Evolutionary conservation across 30 jellyfish, hydroid and myxozoan species (phyloP).

Genomic region (Hydra vulgaris): DNA sequence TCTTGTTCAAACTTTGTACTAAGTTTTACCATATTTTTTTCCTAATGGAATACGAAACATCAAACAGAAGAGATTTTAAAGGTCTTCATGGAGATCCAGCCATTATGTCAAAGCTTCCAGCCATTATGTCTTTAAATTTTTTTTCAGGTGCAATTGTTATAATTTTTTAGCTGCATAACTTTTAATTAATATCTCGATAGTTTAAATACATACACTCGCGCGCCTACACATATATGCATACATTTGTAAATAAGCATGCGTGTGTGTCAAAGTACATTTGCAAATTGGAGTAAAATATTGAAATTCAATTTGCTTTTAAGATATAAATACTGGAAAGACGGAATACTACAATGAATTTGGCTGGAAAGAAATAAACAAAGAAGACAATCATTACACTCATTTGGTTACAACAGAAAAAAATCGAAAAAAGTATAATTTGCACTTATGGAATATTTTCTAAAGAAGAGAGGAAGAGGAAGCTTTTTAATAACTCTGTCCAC

Average conservation of each 20-base stretch:
- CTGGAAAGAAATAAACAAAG: constrained; percentile 8
- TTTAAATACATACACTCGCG: too few relatives aligned
- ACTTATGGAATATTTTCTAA: too few relatives aligned
- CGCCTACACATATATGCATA: too few relatives aligned
- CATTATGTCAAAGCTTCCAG: constrained; percentile 1
- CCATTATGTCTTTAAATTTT: not conserved
- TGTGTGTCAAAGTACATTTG: too few relatives aligned
- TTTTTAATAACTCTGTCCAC: too few relatives aligned
- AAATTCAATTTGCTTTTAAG: not conserved
- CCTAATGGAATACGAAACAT: constrained; percentile 10
- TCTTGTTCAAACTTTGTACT: too few relatives aligned
- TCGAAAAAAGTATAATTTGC: constrained; percentile 25
- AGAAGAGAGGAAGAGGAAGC: not conserved
- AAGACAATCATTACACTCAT: not conserved
- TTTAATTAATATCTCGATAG: too few relatives aligned
- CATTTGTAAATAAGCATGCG: too few relatives aligned
- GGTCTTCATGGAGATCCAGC: constrained; percentile 30
- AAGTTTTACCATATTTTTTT: too few relatives aligned
- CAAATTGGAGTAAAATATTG: too few relatives aligned
- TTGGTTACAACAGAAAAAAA: not conserved
- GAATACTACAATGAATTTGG: constrained; percentile 4
- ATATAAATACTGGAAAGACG: constrained; percentile 10
- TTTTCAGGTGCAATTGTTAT: too few relatives aligned
- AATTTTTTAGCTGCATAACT: too few relatives aligned
- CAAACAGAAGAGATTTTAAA: constrained; percentile 16